Conservation (phyloP, 2,797 vertebrate genomes). For the Lates japonicus region DNA sequence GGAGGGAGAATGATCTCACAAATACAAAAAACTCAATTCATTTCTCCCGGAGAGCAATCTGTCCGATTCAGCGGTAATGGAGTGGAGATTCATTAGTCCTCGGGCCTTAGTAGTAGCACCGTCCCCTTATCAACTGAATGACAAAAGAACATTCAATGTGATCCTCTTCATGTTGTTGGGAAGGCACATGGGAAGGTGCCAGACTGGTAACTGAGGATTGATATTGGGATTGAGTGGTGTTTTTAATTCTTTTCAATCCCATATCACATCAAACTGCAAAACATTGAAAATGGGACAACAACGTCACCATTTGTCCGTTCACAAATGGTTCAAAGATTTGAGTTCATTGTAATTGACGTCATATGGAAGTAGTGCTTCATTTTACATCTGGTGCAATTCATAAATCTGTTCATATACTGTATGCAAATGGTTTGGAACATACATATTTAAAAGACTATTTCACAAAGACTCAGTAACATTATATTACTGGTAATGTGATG, state of each 20-base stretch:
- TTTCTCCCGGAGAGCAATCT: constrained; percentile 92
- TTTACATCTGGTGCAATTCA: neutral
- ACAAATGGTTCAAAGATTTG: constrained; percentile 10
- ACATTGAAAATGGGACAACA: neutral
- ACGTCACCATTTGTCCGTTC: neutral
- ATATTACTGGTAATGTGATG: constrained; percentile 19
- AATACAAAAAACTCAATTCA: constrained; percentile 95
- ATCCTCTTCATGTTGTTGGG: constrained; percentile 42
- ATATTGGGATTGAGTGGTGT: constrained; percentile 2
- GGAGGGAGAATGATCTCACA: constrained; percentile 93
- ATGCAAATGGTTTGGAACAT: constrained; percentile 28
- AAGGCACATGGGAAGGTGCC: constrained; percentile 11
- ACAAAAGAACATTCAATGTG: constrained; percentile 80
- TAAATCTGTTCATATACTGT: constrained; percentile 3
- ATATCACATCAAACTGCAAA: constrained; percentile 9
- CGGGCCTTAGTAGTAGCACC: constrained; percentile 83
- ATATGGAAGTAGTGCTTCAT: neutral
- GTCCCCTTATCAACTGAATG: constrained; percentile 86
- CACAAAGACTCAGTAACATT: constrained; percentile 20
- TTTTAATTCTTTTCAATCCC: constrained; percentile 4
- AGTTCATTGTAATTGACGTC: neutral
- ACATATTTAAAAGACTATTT: constrained; percentile 46
- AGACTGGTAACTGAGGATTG: constrained; percentile 4
- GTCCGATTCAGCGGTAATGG: constrained; percentile 91
- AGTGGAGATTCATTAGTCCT: constrained; percentile 93